A percentile compares a stretch with the other conserved stretches of the same genome.
phyloP scores from a whole-genome alignment of 1,140 invertebrate species.

The Anoplolepis gracilipes region DNA sequence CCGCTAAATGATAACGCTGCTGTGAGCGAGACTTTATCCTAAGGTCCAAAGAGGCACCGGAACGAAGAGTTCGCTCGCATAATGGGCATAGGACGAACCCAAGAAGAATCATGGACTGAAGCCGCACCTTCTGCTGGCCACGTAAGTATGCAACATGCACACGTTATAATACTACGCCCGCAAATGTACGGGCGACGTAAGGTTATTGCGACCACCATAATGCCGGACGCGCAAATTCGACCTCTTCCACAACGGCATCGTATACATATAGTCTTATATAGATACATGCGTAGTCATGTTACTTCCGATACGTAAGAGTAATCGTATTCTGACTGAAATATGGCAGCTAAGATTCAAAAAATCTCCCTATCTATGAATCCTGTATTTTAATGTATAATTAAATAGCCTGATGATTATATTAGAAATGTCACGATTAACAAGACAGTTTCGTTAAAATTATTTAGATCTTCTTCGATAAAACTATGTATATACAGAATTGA shows the following conservation, averaged over 20 bases:
- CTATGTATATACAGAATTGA: neutral
- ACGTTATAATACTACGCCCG: conserved; percentile 80
- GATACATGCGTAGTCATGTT: neutral
- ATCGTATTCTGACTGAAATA: neutral
- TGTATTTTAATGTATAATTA: neutral
- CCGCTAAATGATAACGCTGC: neutral
- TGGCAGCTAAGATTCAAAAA: neutral
- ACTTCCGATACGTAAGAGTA: conserved; percentile 9
- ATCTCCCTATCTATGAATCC: neutral
- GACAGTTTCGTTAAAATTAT: neutral
- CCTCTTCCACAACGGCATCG: conserved; percentile 47
- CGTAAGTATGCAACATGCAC: conserved; percentile 62
- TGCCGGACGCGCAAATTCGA: conserved; percentile 59
- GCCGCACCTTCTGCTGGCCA: conserved; percentile 80
- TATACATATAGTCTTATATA: neutral
- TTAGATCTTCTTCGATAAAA: neutral
- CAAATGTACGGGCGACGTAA: conserved; percentile 78
- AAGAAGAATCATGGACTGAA: conserved; percentile 81
- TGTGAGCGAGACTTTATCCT: conserved; percentile 76
- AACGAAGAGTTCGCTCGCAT: conserved; percentile 76
- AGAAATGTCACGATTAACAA: neutral
- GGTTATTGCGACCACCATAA: conserved; percentile 82
- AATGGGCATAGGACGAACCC: conserved; percentile 81
- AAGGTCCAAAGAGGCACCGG: conserved; percentile 67
- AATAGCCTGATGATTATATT: neutral